Evolutionary conservation across 2,797 vertebrate species (phyloP).

Genomic region (Bryconaethiops microstoma): DNA sequence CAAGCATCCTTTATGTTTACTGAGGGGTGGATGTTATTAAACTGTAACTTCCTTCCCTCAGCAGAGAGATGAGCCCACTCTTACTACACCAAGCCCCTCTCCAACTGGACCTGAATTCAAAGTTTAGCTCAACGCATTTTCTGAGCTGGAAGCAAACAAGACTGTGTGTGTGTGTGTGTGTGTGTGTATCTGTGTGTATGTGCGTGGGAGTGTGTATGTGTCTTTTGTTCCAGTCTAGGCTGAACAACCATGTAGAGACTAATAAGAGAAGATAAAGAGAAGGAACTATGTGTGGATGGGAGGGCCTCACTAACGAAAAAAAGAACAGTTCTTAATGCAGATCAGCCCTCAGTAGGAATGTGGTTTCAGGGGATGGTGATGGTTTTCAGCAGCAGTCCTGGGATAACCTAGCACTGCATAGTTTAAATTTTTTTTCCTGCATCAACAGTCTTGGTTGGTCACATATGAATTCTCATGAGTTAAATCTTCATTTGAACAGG

Average conservation of each 20-base stretch:
- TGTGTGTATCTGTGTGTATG: slow-evolving; percentile 32
- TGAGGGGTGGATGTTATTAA: slow-evolving; percentile 59
- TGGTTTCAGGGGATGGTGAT: slow-evolving; percentile 28
- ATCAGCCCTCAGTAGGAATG: slow-evolving; percentile 17
- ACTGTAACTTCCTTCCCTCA: slow-evolving; percentile 46
- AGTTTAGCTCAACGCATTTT: slow-evolving; percentile 57
- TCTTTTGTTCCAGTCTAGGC: slow-evolving; percentile 56
- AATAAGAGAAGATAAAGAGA: slow-evolving; percentile 20
- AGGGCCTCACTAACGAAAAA: not conserved
- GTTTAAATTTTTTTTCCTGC: not conserved
- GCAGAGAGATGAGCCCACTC: slow-evolving; percentile 20
- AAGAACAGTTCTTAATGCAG: not conserved
- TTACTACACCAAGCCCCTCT: slow-evolving; percentile 38
- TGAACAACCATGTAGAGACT: slow-evolving; percentile 40
- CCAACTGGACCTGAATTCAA: slow-evolving; percentile 51
- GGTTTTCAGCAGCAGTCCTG: slow-evolving; percentile 8
- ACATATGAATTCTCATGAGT: not conserved
- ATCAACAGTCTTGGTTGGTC: not conserved
- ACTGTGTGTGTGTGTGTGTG: slow-evolving; percentile 27
- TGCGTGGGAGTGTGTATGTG: slow-evolving; percentile 20
- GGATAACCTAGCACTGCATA: not conserved
- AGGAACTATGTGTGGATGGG: slow-evolving; percentile 38
- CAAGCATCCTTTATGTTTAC: slow-evolving; percentile 77
- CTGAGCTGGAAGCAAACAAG: slow-evolving; percentile 60
- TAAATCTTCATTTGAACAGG: not conserved